Base-by-base conservation (phyloP, 2,113 vertebrate genomes). In the Carettochelys insculpta region DNA sequence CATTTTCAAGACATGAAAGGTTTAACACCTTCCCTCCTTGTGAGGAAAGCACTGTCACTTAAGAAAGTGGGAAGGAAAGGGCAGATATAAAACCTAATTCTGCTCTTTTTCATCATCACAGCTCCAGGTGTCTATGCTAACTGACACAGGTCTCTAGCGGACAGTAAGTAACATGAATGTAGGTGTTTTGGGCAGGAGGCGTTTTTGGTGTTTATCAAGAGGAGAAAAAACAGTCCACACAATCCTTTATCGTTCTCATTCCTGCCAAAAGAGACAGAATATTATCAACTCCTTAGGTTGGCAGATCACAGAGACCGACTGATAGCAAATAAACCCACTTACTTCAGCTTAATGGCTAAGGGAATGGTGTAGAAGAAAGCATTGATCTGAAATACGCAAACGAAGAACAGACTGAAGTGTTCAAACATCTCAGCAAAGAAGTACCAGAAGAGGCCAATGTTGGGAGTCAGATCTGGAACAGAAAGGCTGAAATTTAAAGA, bases 401-500 rank as follows among this genome's bases (percentile, higher is more conserved):
- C 98, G 90, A 99, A 99, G 97, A 99, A 99, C 93, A 99, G 98
- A 84, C 99, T 99, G 52, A 99, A 99, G 96, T 99, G 99, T 83
- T 99, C 99, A 91, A 99, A 99, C 99, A 99, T 99, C 98, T 99
- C 99, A 0, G 99, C 99, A 91, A 99, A 99, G 98, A 99, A 99
- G 97, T 99, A 99, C 99, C 99, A 99, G 97, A 99, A 99, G 94
- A 99, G 98, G 68, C 99, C 99, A 53, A 99, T 98, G 96, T 99
- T 99, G 51, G 99, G 99, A 27, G 99, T 99, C 94, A 99, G 98
- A 94, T 99, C 99, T 45, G 99, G 99, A 75, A 99, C 99, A 0
- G 99, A 99, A 85, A 99, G 98, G 96, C 99, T 99, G 97, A n/a
- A 97, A 96, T 90, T 92, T 85, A 94, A 94, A 94, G 90, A 94